Conservation (phyloP, 2,797 vertebrate genomes). For the Cheirogaleus major region DNA sequence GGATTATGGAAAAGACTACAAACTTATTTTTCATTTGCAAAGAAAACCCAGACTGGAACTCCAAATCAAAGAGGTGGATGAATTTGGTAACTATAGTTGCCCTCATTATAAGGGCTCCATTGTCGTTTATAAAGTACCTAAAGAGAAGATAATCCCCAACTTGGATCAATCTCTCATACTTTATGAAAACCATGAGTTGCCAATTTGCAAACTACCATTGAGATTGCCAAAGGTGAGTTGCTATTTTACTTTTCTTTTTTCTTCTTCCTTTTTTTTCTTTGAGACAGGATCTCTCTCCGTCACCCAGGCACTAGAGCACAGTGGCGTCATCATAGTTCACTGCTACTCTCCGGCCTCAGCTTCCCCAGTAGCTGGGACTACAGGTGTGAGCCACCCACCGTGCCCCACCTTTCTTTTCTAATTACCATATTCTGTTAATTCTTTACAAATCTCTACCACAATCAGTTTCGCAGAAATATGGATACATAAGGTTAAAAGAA, state of each 20-base stretch:
- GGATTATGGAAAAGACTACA: slow-evolving; percentile 80
- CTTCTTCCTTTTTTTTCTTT: not conserved
- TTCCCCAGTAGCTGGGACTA: not conserved
- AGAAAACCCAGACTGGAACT: slow-evolving; percentile 87
- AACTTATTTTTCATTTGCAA: slow-evolving; percentile 92
- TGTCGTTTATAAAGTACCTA: slow-evolving; percentile 88
- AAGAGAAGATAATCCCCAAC: slow-evolving; percentile 83
- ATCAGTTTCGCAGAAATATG: not conserved
- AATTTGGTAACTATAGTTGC: slow-evolving; percentile 92
- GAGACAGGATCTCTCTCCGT: not conserved
- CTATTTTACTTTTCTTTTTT: not conserved
- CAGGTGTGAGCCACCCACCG: not conserved
- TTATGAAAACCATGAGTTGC: slow-evolving; percentile 80
- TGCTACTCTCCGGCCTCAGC: too few relatives aligned
- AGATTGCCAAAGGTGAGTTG: slow-evolving; percentile 91
- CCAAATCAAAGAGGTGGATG: slow-evolving; percentile 89
- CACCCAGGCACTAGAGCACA: not conserved
- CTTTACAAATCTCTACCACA: not conserved
- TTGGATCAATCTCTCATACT: slow-evolving; percentile 70
- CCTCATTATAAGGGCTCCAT: slow-evolving; percentile 92
- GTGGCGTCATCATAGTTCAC: too few relatives aligned
- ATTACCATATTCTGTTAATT: not conserved
- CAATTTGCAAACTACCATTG: slow-evolving; percentile 90
- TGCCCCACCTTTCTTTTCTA: not conserved
- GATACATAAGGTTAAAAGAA: not conserved